Percentiles rank a stretch among this genome's conserved stretches.
Conservation (phyloP, 2,888 invertebrate genomes). For the Harpalus rubripes region DNA sequence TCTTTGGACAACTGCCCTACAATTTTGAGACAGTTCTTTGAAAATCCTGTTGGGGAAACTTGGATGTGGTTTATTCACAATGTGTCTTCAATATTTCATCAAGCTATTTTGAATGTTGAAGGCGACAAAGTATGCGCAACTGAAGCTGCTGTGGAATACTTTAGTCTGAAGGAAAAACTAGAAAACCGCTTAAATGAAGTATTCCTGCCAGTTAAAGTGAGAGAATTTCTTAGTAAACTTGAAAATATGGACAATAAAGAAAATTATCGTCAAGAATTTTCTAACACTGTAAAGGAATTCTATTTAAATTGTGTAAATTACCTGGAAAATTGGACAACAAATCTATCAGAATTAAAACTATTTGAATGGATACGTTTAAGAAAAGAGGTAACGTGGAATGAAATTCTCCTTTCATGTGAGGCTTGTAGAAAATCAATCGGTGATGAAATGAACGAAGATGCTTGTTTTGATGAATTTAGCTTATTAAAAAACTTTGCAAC, state of each 20-base stretch:
- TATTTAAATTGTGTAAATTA: conserved; percentile 39
- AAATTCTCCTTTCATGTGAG: conserved; percentile 13
- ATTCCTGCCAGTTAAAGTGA: conserved; percentile 62
- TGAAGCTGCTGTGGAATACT: conserved; percentile 30
- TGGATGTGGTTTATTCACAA: conserved; percentile 64
- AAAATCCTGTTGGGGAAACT: conserved; percentile 52
- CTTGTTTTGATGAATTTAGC: conserved; percentile 2
- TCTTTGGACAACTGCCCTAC: conserved; percentile 64
- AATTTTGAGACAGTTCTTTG: conserved; percentile 62
- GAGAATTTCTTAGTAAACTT: conserved; percentile 42
- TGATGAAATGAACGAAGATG: conserved; percentile 6
- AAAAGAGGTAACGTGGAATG: conserved; percentile 26
- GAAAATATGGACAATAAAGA: conserved; percentile 42
- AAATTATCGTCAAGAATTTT: conserved; percentile 20
- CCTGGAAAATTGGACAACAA: conserved; percentile 41
- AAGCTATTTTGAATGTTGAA: conserved; percentile 53
- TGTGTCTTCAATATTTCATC: conserved; percentile 54
- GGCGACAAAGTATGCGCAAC: conserved; percentile 58
- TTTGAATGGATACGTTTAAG: conserved; percentile 60
- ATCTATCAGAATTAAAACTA: conserved; percentile 36
- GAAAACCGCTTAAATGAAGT: conserved; percentile 47
- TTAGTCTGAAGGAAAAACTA: conserved; percentile 19
- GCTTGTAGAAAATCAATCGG: not conserved
- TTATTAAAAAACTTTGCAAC: not conserved
- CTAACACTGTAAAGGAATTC: conserved; percentile 13